Evolutionary conservation across 2,113 vertebrate genomes (phyloP), one percentile per base, ranked within the genome.

Genomic region (Phyllopteryx taeniolatus): DNA sequence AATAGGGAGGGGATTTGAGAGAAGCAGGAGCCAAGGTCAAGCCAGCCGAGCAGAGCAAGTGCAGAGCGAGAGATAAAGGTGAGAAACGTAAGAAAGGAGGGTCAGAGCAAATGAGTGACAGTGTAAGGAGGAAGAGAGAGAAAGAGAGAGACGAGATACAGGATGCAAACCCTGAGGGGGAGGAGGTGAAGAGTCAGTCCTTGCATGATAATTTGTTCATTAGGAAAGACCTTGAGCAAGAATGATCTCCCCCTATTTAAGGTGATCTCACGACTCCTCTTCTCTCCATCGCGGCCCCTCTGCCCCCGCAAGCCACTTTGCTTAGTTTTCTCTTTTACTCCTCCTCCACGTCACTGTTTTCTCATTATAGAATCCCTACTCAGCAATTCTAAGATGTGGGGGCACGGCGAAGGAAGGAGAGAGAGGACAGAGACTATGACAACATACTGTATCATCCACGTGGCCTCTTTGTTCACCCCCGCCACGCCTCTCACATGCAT

Each of bases 181-280:
- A 27, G 61, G 70, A 27, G 67, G 72, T 8, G 60, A 57, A 31
- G 77, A 77, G 73, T 60, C 73, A 79, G 76, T 84, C 77, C 80
- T 70, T 78, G 89, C 85, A 90, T 89, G 81, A 90, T 88, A 87
- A 91, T 90, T 88, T 31, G 49, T 89, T 91, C 89, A 90, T 87
- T 90, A 88, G 76, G 65, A 84, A 85, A 89, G 90, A 90, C 89
- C 90, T 90, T 90, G 89, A 86, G 82, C 67, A 68, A 82, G 76
- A 87, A 85, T 83, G 79, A 76, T 81, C 75, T 79, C 31, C 33
- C 74, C 73, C 66, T 67, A 75, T 39, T 39, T 73, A 77, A 80
- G 75, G 78, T 79, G 82, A 87, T 89, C 86, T 86, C 80, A 76
- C 77, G 81, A 84, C 83, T 86, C 83, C 72, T 70, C 44, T 68